Conservation (phyloP, 2,113 vertebrate species). For the Coptodon bakossiorum region DNA sequence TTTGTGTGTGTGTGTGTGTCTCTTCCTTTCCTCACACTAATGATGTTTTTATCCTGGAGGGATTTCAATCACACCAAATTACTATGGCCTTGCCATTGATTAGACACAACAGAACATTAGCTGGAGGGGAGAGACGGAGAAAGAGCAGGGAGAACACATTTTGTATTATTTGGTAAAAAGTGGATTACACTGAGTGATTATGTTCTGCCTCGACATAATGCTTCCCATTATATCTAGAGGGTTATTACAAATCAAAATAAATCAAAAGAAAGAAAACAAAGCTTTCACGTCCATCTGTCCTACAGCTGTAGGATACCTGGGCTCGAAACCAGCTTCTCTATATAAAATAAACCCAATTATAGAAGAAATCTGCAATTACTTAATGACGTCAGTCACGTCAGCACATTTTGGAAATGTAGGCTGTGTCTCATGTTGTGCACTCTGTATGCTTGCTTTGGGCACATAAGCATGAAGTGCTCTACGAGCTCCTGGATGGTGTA, state of each 20-base stretch:
- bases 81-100: constrained; percentile 51
- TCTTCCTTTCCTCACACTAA: constrained; percentile 41
- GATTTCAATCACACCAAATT: constrained; percentile 66
- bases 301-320: not conserved
- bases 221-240: constrained; percentile 10
- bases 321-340: not conserved
- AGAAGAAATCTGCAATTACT: constrained; percentile 11
- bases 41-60: constrained; percentile 57
- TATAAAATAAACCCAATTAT: not conserved
- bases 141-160: constrained; percentile 25
- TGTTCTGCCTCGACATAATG: constrained; percentile 7
- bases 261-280: not conserved
- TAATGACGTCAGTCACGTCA: not conserved
- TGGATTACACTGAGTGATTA: constrained; percentile 41
- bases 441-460: not conserved
- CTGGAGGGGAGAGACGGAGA: constrained; percentile 27
- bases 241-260: constrained; percentile 7
- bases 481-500: not conserved
- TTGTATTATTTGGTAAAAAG: constrained; percentile 32
- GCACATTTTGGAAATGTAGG: not conserved
- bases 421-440: not conserved
- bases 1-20: not conserved
- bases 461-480: not conserved
- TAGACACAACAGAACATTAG: constrained; percentile 58
- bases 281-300: not conserved